A percentile compares a stretch with the other conserved stretches of the same genome.
Evolutionary conservation across 2,888 invertebrate genomes (phyloP).

Genomic region (Pollenia griseotomentosa): DNA sequence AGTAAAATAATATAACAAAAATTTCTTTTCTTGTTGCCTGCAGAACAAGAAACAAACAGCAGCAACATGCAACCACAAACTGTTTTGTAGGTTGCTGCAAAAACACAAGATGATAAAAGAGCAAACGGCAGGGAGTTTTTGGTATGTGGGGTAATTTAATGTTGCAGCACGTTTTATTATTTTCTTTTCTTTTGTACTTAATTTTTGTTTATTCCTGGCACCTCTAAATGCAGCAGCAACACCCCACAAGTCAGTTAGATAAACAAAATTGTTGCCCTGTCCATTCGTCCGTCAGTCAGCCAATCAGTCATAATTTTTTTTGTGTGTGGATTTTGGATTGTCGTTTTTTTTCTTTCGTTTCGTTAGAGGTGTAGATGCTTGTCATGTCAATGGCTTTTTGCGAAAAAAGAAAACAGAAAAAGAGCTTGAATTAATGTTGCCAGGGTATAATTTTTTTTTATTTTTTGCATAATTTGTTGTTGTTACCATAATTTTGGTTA

Average conservation of each 20-base stretch:
- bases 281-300: constrained; percentile 23
- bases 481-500: constrained; percentile 35
- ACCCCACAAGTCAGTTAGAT: constrained; percentile 52
- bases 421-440: constrained; percentile 26
- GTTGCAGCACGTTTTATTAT: constrained; percentile 55
- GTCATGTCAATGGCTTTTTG: constrained; percentile 58
- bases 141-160: constrained; percentile 47
- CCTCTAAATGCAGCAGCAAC: constrained; percentile 44
- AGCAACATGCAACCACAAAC: constrained; percentile 20
- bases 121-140: neutral
- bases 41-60: constrained; percentile 2
- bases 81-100: neutral
- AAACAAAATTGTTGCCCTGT: constrained; percentile 31
- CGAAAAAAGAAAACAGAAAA: neutral
- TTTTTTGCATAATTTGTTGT: constrained; percentile 12
- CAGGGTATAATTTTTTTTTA: constrained; percentile 59
- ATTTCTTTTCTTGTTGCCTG: neutral
- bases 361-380: constrained; percentile 56
- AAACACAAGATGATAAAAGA: neutral
- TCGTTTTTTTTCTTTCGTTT: neutral
- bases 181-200: neutral
- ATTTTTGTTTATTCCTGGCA: constrained; percentile 24
- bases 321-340: constrained; percentile 4
- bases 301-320: constrained; percentile 60
- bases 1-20: neutral